Conservation (phyloP, 1,140 invertebrate species). For the Eulimnadia texana region DNA sequence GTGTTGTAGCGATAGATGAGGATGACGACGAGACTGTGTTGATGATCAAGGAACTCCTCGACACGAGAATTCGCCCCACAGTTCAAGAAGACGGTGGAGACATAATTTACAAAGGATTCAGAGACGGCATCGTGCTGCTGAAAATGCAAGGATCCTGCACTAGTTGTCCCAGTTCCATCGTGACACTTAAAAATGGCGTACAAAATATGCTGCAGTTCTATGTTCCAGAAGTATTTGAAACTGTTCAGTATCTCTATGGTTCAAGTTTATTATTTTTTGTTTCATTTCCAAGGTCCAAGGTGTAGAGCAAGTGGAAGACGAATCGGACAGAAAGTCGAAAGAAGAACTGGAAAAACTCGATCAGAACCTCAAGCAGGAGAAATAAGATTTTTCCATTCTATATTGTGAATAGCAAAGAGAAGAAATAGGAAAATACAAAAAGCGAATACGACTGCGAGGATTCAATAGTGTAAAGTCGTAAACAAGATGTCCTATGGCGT, state of each 20-base stretch:
- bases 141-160: slow-evolving; percentile 97
- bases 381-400: neutral
- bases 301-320: slow-evolving; percentile 29
- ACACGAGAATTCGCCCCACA: slow-evolving; percentile 94
- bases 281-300: slow-evolving; percentile 37
- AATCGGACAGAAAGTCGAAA: neutral
- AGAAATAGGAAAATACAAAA: neutral
- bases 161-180: slow-evolving; percentile 92
- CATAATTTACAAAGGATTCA: slow-evolving; percentile 68
- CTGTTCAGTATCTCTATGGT: neutral
- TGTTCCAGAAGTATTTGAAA: slow-evolving; percentile 72
- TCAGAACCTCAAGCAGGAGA: slow-evolving; percentile 34
- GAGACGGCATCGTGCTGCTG: slow-evolving; percentile 84
- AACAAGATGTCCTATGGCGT: too few relatives aligned
- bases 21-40: slow-evolving; percentile 93
- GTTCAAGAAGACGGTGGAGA: slow-evolving; percentile 99
- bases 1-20: slow-evolving; percentile 36
- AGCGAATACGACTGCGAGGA: too few relatives aligned
- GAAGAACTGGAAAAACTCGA: slow-evolving; percentile 48
- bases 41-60: slow-evolving; percentile 96
- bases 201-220: slow-evolving; percentile 99
- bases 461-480: too few relatives aligned
- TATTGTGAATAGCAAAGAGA: neutral
- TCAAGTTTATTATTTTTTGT: slow-evolving; percentile 1
- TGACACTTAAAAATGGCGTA: slow-evolving; percentile 94